Evolutionary conservation across 64 coral and sea anemone species (phyloP), one percentile per base, ranked within the genome.

Genomic region (Pocillopora verrucosa): DNA sequence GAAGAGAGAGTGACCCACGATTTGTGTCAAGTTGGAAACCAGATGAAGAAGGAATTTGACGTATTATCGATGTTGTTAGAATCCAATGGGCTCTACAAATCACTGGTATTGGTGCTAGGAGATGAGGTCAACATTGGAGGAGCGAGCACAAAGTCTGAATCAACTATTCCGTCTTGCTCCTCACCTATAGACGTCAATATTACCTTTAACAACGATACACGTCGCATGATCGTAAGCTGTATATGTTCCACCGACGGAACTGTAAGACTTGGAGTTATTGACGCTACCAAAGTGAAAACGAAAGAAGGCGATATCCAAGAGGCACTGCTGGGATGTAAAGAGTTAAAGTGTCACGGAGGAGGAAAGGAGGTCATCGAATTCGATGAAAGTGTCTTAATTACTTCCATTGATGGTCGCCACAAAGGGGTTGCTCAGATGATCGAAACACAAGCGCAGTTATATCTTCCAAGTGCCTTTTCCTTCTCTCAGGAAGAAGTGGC

Each of bases 401-500:
- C 10, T 10, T 82, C 79, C 56, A 20, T 61, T 58, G 79, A 82
- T 61, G 61, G 58, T 60, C 9, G 16, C 19, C 34, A 82, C 79
- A 82, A 56, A 82, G 79, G 79, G 16, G 79, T 61, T 20, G 79
- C 79, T 61, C 79, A 60, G 22, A 35, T 82, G 11, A 30, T 11
- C 10, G 58, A 45, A 25, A 65, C 13, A 13, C 79, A 82, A 56
- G 58, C 9, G 10, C 11, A 82, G 30, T 1, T 61, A 20, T 82
- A 22, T 45, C 79, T 82, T 61, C 79, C 79, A 82, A 62, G 79
- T 60, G 79, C 57, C 13, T 82, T 19, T 61, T 82, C 79, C 58
- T 36, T 82, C 61, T 82, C 79, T 25, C 16, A 65, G 0, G 57
- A 26, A 10, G 61, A 10, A 1, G 57, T 82, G 6, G 30, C 58